Conservation (phyloP, 2,113 vertebrate genomes). For the Agapornis roseicollis region DNA sequence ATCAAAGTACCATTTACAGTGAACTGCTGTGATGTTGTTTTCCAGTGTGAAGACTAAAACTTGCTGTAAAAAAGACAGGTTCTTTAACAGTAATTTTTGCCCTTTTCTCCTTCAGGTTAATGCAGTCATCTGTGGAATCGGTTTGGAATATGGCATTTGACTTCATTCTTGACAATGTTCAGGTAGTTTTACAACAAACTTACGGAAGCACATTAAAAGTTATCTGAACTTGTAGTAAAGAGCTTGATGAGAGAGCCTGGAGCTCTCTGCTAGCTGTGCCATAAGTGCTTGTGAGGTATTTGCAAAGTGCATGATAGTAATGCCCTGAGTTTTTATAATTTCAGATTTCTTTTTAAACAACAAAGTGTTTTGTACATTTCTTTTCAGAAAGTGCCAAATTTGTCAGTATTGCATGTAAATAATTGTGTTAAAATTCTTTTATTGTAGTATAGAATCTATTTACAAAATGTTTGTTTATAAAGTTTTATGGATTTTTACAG, state of each 20-base stretch:
- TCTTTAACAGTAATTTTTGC: not conserved
- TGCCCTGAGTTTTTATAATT: constrained; percentile 81
- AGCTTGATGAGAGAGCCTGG: constrained; percentile 69
- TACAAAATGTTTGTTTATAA: constrained; percentile 90
- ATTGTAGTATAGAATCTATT: constrained; percentile 87
- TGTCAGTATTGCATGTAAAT: constrained; percentile 97
- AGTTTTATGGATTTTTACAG: constrained; percentile 91
- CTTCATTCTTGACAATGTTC: constrained; percentile 98
- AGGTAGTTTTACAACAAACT: constrained; percentile 94
- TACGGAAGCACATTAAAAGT: constrained; percentile 98
- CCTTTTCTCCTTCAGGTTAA: constrained; percentile 78
- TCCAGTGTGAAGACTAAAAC: not conserved
- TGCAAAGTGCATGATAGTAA: constrained; percentile 86
- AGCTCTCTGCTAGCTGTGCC: constrained; percentile 78
- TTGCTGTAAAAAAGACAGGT: not conserved
- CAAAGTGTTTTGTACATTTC: constrained; percentile 86
- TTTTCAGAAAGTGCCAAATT: constrained; percentile 93
- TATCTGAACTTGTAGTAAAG: constrained; percentile 72
- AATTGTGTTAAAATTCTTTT: constrained; percentile 88
- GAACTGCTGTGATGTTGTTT: not conserved
- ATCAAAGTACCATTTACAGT: fast-evolving
- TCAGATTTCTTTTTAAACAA: constrained; percentile 79
- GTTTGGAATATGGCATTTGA: constrained; percentile 99
- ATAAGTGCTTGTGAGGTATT: constrained; percentile 84
- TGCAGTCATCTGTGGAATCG: constrained; percentile 95